Base-by-base conservation (phyloP, 2,888 invertebrate genomes). In the Hedychridium roseum region DNA sequence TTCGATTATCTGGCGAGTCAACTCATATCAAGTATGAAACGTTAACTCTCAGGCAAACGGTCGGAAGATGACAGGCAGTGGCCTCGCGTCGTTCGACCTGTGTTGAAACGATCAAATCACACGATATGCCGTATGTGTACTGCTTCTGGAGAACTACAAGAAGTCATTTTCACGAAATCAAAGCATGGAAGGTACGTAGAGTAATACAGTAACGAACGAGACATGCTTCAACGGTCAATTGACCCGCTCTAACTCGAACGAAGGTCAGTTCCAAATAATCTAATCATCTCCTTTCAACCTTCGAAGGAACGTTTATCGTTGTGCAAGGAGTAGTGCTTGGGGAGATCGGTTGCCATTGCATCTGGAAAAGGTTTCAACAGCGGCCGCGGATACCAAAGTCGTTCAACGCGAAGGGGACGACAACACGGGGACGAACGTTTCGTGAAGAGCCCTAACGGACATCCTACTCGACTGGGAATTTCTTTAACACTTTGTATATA, bases 71-170 rank as follows among this genome's bases (percentile, higher is more conserved):
- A 84, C 47, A 79, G 82, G 0, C 82, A 84, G 9, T 95, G 94
- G 94, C 93, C 94, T 0, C 83, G 95, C 52, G 78, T 94, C 15
- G 88, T 95, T 0, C 76, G 88, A 46, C 86, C 88, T n/a, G 85
- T 87, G 0, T 75, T 91, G 15, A 82, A 86, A 1, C 82, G 89
- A 43, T 85, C 88, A 0, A 85, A 85, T 49, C 93, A 93, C 69
- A 82, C 86, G 0, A 85, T 92, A 56, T 94, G 94, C 71, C 83
- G 88, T 51, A 73, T 92, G 68, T 96, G 96, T 75, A 90, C 89
- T 0, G 74, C 84, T 0, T 80, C 86, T 53, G 94, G 93, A 1
- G 83, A 88, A 48, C 76, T 95, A 27, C 81, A 88, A 57, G 91
- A 93, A 78, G 81, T 90, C 1, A 87, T 91, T 68, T 88, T 95